Conservation (phyloP, 92 coral and sea anemone genomes). For the Porites rus region DNA sequence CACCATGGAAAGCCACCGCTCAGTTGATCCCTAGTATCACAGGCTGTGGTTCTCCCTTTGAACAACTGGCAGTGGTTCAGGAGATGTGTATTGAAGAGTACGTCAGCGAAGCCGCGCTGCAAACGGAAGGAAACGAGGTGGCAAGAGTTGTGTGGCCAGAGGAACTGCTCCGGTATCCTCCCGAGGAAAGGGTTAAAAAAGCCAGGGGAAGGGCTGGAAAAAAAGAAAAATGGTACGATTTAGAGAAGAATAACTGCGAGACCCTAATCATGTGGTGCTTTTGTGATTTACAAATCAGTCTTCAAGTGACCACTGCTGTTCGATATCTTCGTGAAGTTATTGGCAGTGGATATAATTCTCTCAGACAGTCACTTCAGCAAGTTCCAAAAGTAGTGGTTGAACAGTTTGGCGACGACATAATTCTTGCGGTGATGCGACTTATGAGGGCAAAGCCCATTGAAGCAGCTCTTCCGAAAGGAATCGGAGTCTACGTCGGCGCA, state of each 20-base stretch:
- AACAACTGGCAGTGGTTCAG: conserved; percentile 18
- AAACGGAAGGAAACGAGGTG: conserved; percentile 35
- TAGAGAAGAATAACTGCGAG: background rate
- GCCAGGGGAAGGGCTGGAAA: background rate
- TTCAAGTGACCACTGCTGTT: background rate
- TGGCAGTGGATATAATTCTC: background rate
- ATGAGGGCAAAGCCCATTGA: background rate
- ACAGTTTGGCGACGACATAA: background rate
- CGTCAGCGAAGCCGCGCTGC: conserved; percentile 37
- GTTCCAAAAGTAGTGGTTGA: conserved; percentile 1
- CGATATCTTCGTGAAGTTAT: background rate
- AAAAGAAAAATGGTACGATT: background rate
- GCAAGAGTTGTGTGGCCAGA: conserved; percentile 61
- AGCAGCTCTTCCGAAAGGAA: background rate
- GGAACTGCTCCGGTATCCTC: conserved; percentile 10
- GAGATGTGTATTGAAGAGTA: conserved; percentile 37
- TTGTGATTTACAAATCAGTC: background rate
- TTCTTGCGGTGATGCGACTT: background rate
- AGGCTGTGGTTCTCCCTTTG: background rate
- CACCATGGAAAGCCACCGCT: background rate
- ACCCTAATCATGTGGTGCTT: conserved; percentile 8
- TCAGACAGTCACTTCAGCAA: conserved; percentile 2
- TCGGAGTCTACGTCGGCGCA: background rate
- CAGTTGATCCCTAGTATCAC: conserved; percentile 4
- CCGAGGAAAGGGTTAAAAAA: background rate